Percentiles rank a stretch among this genome's conserved stretches.
These are phyloP conservation scores for Beris chalybata DNA, from an alignment of 2,888 invertebrate species.

Conservation along the genomic window DNA sequence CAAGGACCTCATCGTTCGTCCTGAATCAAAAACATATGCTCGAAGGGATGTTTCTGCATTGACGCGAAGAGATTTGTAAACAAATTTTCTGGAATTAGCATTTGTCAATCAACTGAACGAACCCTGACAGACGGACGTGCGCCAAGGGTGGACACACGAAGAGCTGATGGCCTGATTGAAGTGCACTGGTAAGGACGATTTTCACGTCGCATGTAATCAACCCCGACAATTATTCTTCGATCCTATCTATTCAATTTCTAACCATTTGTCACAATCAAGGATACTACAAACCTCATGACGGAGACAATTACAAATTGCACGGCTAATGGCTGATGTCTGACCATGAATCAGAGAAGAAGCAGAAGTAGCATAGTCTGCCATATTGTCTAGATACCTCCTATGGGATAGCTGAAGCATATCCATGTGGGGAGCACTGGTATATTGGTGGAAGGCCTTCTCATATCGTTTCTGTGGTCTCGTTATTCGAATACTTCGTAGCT, in stretches of 20 bases:
- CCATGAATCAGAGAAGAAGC: conserved; percentile 17
- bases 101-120: conserved; percentile 33
- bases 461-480: too few relatives aligned
- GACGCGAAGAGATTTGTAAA: conserved; percentile 19
- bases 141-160: too few relatives aligned
- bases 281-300: conserved; percentile 2
- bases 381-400: too few relatives aligned
- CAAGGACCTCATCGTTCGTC: too few relatives aligned
- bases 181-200: background rate
- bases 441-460: too few relatives aligned
- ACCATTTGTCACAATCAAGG: conserved; percentile 14
- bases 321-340: conserved; percentile 29
- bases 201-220: too few relatives aligned
- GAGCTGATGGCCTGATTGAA: conserved; percentile 8
- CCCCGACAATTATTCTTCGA: conserved; percentile 11
- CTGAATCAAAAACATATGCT: too few relatives aligned
- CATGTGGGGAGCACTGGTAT: too few relatives aligned
- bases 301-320: conserved; percentile 34
- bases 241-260: conserved; percentile 19
- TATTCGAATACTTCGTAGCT: too few relatives aligned
- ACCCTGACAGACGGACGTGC: background rate
- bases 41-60: too few relatives aligned
- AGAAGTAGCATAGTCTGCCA: too few relatives aligned
- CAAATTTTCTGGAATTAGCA: conserved; percentile 35
- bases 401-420: too few relatives aligned